Base-by-base conservation (phyloP, 2,113 vertebrate genomes). In the Petroica traversi region DNA sequence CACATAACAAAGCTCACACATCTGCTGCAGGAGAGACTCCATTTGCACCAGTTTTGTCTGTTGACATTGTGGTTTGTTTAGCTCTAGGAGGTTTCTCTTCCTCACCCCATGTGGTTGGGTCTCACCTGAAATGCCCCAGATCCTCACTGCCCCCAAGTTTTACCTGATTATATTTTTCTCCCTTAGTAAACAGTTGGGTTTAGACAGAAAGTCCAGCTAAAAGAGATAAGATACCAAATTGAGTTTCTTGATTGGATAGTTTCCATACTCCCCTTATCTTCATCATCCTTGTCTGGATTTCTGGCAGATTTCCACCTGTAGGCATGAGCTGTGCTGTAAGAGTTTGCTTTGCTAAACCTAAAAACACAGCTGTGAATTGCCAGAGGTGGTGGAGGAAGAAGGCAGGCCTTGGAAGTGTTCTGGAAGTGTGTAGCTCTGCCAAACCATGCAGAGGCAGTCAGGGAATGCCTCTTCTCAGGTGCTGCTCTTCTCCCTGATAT, bases 31-130 rank as follows among this genome's bases (percentile, higher is more conserved):
- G 23, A 74, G 67, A 78, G 52, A 34, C 85, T 84, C 91, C 3
- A 85, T 92, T 95, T 93, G 57, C 73, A 48, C 38, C 93, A 91
- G 89, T 80, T 96, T 71, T 93, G 49, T 58, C 89, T 94, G 91
- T 91, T 95, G 91, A 61, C 16, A 1, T 4, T 95, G 91, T 94
- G 93, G 91, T 95, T 95, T 95, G 59, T 59, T 48, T 79, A 89
- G 87, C 54, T 89, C 54, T 64, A 22, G 74, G 78, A 76, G 75
- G 25, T 85, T 96, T 67, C 13, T 79, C 41, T 88, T 72, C 54
- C 34, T 90, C 66, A 49, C 2, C 40, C 51, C 19, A 0, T 64
- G 77, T 45, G 67, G 63, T 51, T 55, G 33, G 3, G 4, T 52
- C 49, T 88, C 38, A 75, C 62, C 74, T 95, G 89, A 91, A 85